A percentile compares a stretch with the other conserved stretches of the same genome.
These are phyloP conservation scores for Drosophila obscura DNA, from an alignment of 1,140 invertebrate species.

Conservation along the genomic window DNA sequence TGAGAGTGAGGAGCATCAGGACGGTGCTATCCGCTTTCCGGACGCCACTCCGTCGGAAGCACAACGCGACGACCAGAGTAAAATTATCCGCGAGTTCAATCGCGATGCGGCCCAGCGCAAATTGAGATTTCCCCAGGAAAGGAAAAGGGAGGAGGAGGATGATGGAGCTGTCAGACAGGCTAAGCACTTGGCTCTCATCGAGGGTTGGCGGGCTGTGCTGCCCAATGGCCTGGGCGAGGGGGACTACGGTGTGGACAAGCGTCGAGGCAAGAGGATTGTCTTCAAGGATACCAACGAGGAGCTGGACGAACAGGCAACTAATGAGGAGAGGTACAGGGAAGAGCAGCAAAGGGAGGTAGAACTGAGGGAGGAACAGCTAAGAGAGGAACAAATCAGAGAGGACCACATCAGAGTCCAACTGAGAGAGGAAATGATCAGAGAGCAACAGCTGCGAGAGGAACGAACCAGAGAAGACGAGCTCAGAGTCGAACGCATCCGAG, in stretches of 20 bases:
- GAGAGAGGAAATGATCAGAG: conserved; percentile 25
- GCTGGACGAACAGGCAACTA: conserved; percentile 7
- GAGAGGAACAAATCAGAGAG: conserved; percentile 32
- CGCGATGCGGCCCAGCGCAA: conserved; percentile 65
- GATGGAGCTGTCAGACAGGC: conserved; percentile 18
- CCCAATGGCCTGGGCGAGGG: conserved; percentile 50
- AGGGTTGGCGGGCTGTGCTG: conserved; percentile 59
- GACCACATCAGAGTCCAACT: conserved; percentile 18
- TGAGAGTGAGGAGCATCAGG: conserved; percentile 45
- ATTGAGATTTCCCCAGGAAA: conserved; percentile 68
- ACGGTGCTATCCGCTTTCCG: conserved; percentile 64
- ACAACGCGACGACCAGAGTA: conserved; percentile 11
- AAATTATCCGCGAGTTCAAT: conserved; percentile 68
- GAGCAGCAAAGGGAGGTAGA: conserved; percentile 2
- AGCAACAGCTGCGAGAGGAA: conserved; percentile 12
- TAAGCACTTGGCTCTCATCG: conserved; percentile 38
- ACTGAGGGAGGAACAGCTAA: conserved; percentile 17
- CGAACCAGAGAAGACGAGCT: conserved; percentile 22
- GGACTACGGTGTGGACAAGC: conserved; percentile 47
- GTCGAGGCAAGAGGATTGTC: conserved; percentile 65
- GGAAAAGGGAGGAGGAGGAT: not conserved
- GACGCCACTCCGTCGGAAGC: conserved; percentile 58
- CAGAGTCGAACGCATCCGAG: not conserved
- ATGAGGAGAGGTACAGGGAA: conserved; percentile 19
- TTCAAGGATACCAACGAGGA: conserved; percentile 65